Base-by-base conservation (phyloP, 2,113 vertebrate species). In the Edolisoma coerulescens region DNA sequence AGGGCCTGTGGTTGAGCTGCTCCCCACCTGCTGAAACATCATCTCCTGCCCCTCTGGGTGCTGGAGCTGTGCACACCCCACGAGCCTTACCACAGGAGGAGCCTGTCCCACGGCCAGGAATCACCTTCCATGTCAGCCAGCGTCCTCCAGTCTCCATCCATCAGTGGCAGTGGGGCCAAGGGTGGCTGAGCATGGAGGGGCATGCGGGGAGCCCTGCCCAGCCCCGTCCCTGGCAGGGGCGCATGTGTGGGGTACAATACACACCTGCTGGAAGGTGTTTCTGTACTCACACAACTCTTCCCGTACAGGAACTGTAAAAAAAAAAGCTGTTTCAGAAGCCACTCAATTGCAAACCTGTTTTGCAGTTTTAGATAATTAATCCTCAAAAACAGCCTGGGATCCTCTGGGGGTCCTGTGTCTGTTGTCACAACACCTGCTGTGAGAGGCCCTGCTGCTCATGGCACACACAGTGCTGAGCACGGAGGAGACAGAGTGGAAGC, bases 211-310 rank as follows among this genome's bases (percentile, higher is more conserved):
- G 39, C 87, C 32, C 56, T 17, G 39, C 68, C 32, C 52, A 45
- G 67, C 47, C 47, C 70, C 2, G 0, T 8, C 7, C 3, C 13
- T 7, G 32, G 23, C 12, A 10, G 61, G 4, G 50, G 2, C 42
- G 12, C 2, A 0, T 2, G 5, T 4, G 0, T 22, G 35, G 47
- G 28, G 17, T 22, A 5, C 19, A 1, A 16, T 4, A 0, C 28
- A 14, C 20, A 3, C 1, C 3, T 28, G 20, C 22, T 9, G 10
- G 41, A 19, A 78, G 65, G 26, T 28, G 0, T 26, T 16, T 33
- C 28, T 65, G 45, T 30, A 9, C 78, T 65, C 23, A 7, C 41
- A 59, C 33, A 54, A 3, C 28, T 18, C 77, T 22, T 54, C n/a
- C 33, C 7, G 0, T 26, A 23, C 30, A 54, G 22, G 41, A 68